Percentiles rank a stretch among this genome's conserved stretches.
phyloP scores from a whole-genome alignment of 2,888 invertebrate genomes.

The Catocala nupta region DNA sequence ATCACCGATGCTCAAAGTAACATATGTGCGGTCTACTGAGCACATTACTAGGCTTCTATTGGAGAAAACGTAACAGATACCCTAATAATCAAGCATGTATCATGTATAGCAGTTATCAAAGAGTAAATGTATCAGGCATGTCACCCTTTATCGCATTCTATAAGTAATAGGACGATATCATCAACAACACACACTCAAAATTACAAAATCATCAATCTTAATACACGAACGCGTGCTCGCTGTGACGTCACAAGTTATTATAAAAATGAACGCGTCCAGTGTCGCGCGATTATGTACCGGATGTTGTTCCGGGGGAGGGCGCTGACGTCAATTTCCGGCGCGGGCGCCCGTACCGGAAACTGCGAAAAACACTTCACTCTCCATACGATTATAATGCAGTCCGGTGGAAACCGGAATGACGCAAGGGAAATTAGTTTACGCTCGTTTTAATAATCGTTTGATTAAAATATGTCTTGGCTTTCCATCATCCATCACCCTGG shows the following conservation, averaged over 20 bases:
- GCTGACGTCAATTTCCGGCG: constrained; percentile 74
- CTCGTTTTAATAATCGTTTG: constrained; percentile 21
- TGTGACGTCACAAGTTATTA: constrained; percentile 51
- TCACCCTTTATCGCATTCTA: too few species aligned
- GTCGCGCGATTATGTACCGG: constrained; percentile 71
- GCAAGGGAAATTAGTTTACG: constrained; percentile 46
- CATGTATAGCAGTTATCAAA: too few species aligned
- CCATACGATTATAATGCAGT: constrained; percentile 57
- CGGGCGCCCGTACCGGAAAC: constrained; percentile 67
- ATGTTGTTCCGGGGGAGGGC: constrained; percentile 68
- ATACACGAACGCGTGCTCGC: constrained; percentile 20
- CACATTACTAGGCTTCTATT: too few species aligned
- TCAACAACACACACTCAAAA: not conserved
- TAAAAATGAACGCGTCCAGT: constrained; percentile 67
- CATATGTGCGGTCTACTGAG: too few species aligned
- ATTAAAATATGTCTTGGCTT: constrained; percentile 9
- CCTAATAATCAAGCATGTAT: too few species aligned
- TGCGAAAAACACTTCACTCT: constrained; percentile 59
- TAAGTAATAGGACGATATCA: too few species aligned
- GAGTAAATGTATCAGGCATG: too few species aligned
- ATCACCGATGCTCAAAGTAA: too few species aligned
- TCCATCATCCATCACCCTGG: not conserved
- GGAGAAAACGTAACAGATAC: too few species aligned
- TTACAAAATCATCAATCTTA: constrained; percentile 15
- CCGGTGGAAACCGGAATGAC: constrained; percentile 36